Conservation (phyloP, 2,797 vertebrate species). For the Catostomus latipinnis region DNA sequence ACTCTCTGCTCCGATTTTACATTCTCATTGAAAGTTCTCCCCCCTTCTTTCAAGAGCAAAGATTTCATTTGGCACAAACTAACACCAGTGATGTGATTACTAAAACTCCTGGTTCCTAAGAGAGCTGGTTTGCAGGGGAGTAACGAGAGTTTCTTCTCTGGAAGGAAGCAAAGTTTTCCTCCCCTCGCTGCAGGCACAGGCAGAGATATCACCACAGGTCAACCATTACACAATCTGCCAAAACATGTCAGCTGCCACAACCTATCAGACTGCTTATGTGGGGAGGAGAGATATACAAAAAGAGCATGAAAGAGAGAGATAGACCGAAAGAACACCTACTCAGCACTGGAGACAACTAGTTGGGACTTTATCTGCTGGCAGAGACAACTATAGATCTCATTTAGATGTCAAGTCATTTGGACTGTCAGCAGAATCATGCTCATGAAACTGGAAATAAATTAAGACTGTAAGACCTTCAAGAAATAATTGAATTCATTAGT, state of each 20-base stretch:
- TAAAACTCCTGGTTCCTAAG: neutral
- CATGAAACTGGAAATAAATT: neutral
- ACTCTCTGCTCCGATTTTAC: conserved; percentile 22
- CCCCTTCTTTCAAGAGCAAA: neutral
- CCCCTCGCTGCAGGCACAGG: conserved; percentile 5
- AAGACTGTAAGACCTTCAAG: no score
- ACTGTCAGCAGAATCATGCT: conserved; percentile 7
- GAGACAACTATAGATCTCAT: neutral
- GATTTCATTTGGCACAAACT: no score
- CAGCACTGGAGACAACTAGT: neutral
- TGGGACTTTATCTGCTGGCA: neutral
- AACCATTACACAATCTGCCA: conserved; percentile 41
- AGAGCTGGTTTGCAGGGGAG: conserved; percentile 1
- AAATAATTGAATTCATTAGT: no score
- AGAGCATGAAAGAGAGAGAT: conserved; percentile 22
- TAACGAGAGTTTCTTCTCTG: no score
- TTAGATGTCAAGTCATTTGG: neutral
- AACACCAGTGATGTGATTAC: no score
- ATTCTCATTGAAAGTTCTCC: neutral
- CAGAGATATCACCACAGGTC: conserved; percentile 31
- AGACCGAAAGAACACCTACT: conserved; percentile 29
- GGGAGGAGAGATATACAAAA: conserved; percentile 15
- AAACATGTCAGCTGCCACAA: conserved; percentile 46
- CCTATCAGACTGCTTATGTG: conserved; percentile 21
- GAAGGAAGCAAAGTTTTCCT: conserved; percentile 8